Base-by-base conservation (phyloP, 2,113 vertebrate species). In the Cyprinus carpio region DNA sequence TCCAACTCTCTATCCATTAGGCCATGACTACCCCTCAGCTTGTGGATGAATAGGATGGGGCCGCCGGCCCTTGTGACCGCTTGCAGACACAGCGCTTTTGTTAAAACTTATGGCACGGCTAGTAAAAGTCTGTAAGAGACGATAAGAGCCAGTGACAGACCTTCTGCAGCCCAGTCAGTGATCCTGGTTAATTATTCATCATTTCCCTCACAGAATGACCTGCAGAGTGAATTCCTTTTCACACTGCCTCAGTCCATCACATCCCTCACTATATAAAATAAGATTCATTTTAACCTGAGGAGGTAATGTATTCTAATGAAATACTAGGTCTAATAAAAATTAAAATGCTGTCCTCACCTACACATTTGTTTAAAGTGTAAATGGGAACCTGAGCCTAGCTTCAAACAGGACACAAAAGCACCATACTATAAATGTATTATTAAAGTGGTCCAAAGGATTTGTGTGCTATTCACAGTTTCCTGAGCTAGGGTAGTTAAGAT, bases 141-240 rank as follows among this genome's bases (percentile, higher is more conserved):
- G 75, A 77, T 77, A 76, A 76, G 37, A 62, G 67, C 31, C 29
- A 5, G 10, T 72, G 54, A 58, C 13, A 25, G 74, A 76, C 40
- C 27, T 13, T 40, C 37, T 37, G 25, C 31, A 9, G 58, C 58
- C 43, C 40, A 29, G 43, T 84, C 83, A 56, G 65, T 15, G 46
- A 54, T 51, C 75, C 62, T 29, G 29, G 83, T 79, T 85, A 78
- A 85, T 85, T 58, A 85, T 85, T 85, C 75, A 67, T 79, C 18
- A 9, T n/a, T 56, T 25, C 29, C 40, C 7, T 34, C 43, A 56
- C 75, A 40, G 43, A 65, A 64, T 77, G 74, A 78, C 49, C 72
- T 54, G 83, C 72, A 84, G 27, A 13, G 64, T 77, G 20, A 69
- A 77, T 62, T 62, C 74, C 51, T 84, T 78, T 56, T 15, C 74